These are phyloP conservation scores for Charadrius vociferus DNA, from an alignment of 2,113 vertebrate genomes.

Conservation along the genomic window DNA sequence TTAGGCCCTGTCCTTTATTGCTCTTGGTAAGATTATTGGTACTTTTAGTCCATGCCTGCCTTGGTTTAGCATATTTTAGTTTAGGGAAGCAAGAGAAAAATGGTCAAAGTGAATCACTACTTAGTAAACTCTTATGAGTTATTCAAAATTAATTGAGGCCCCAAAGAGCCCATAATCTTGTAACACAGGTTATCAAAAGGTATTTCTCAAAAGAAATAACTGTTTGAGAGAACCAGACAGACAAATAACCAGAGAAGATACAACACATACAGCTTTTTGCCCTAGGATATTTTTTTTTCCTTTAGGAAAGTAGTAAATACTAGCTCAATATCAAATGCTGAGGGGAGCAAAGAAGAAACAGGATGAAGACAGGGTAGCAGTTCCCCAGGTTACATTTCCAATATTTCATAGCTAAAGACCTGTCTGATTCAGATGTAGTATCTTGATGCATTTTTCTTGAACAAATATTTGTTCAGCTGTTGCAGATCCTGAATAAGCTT, in stretches of 20 bases:
- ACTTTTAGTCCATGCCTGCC: not conserved
- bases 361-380: not conserved
- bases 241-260: not conserved
- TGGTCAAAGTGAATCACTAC: not conserved
- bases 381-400: not conserved
- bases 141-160: not conserved
- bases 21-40: not conserved
- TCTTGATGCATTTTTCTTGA: not conserved
- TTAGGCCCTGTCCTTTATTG: not conserved
- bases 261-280: not conserved
- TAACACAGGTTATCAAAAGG: not conserved
- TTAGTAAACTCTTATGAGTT: not conserved
- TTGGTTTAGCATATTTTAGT: not conserved
- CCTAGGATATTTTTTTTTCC: not conserved
- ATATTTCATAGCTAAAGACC: not conserved
- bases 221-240: not conserved
- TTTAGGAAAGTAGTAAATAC: not conserved
- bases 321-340: not conserved
- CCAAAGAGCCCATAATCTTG: not conserved
- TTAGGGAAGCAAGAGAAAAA: not conserved
- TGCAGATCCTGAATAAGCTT: not conserved
- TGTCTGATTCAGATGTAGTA: not conserved
- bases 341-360: not conserved
- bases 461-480: not conserved
- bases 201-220: not conserved